Conservation (phyloP, 2,797 vertebrate species). For the Caiman crocodilus region DNA sequence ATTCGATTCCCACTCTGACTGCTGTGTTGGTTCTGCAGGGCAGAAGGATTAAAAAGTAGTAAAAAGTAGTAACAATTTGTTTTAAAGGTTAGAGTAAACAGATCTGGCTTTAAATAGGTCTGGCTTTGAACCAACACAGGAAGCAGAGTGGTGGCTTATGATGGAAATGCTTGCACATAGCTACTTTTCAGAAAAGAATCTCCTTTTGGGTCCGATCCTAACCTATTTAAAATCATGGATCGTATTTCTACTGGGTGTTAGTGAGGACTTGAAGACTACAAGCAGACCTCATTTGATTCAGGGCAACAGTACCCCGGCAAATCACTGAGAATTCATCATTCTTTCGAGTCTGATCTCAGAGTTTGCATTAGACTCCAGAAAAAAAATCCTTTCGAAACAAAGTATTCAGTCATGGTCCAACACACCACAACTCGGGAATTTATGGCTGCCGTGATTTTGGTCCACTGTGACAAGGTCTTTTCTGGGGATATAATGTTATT, state of each 20-base stretch:
- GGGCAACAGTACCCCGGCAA: not conserved
- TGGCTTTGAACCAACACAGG: not conserved
- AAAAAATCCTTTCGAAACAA: slow-evolving; percentile 6
- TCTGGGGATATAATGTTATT: not conserved
- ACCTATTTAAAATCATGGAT: not conserved
- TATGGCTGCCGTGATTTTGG: not conserved
- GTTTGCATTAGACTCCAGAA: slow-evolving; percentile 4
- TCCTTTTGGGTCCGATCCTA: not conserved
- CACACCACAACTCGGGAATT: not conserved
- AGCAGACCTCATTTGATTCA: not conserved
- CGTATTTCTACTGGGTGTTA: not conserved
- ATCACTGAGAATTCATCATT: not conserved
- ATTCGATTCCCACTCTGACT: not conserved
- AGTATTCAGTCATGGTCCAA: not conserved
- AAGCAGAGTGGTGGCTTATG: not conserved
- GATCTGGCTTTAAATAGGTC: not conserved
- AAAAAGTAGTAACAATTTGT: not conserved
- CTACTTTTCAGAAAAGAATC: not conserved
- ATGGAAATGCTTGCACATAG: not conserved
- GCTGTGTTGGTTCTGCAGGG: not conserved
- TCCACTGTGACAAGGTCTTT: slow-evolving; percentile 12
- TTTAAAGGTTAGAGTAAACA: slow-evolving; percentile 36
- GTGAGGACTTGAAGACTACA: not conserved
- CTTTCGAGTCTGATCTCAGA: not conserved
- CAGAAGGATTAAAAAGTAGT: not conserved